Percentiles rank a stretch among this genome's conserved stretches.
Evolutionary conservation across 2,113 vertebrate species (phyloP).

Genomic region (Chitala chitala): DNA sequence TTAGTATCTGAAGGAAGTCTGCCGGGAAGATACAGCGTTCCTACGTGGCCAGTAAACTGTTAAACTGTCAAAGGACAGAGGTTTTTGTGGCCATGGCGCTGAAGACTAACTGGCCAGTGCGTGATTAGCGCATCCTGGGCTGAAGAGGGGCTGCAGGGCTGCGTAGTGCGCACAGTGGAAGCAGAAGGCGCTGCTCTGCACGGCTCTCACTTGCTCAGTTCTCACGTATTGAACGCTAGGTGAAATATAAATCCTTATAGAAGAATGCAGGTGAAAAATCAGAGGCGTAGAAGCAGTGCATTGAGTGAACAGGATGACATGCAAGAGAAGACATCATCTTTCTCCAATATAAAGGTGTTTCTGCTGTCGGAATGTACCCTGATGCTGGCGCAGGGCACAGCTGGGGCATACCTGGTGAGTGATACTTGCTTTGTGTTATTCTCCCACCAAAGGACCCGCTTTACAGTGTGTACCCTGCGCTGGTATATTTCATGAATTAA

Average conservation of each 20-base stretch:
- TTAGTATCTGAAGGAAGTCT: slow-evolving; percentile 35
- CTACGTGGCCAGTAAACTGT: slow-evolving; percentile 35
- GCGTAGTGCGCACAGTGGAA: slow-evolving; percentile 20
- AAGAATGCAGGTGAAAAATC: slow-evolving; percentile 74
- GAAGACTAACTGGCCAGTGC: slow-evolving; percentile 45
- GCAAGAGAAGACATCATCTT: slow-evolving; percentile 79
- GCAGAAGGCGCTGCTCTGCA: slow-evolving; percentile 32
- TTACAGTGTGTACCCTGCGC: too few species aligned
- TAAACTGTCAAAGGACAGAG: slow-evolving; percentile 44
- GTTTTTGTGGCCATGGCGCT: slow-evolving; percentile 26
- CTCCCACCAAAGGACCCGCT: neutral
- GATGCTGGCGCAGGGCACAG: slow-evolving; percentile 90
- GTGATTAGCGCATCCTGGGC: too few species aligned
- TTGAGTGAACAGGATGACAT: slow-evolving; percentile 72
- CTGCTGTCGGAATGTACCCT: slow-evolving; percentile 87
- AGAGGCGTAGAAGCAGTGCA: slow-evolving; percentile 67
- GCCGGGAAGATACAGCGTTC: slow-evolving; percentile 41
- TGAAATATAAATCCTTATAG: slow-evolving; percentile 32
- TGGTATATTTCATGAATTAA: too few species aligned
- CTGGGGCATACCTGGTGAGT: slow-evolving; percentile 93
- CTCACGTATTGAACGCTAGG: slow-evolving; percentile 37
- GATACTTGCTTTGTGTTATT: neutral
- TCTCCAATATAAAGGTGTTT: slow-evolving; percentile 89
- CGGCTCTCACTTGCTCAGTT: slow-evolving; percentile 34
- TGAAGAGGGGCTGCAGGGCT: slow-evolving; percentile 12